A percentile compares a stretch with the other conserved stretches of the same genome.
phyloP scores from a whole-genome alignment of 2,797 vertebrate genomes.

The Cuculus canorus region DNA sequence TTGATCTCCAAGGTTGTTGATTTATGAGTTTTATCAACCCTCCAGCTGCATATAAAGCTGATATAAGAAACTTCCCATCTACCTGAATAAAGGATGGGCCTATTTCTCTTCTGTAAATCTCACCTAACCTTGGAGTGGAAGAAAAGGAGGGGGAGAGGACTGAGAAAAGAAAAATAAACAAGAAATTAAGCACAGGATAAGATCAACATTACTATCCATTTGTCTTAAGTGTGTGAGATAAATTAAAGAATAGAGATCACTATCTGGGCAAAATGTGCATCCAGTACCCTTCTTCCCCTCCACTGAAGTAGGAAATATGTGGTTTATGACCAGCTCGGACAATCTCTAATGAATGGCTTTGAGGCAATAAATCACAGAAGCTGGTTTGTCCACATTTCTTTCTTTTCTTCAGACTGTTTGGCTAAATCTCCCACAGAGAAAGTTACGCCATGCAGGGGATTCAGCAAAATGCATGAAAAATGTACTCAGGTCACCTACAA shows the following conservation, averaged over 20 bases:
- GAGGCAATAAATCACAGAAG: conserved; percentile 73
- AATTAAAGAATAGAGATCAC: conserved; percentile 70
- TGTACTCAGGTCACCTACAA: conserved; percentile 62
- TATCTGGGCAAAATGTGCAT: conserved; percentile 55
- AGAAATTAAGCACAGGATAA: conserved; percentile 58
- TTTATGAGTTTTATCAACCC: neutral
- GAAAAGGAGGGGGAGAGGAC: neutral
- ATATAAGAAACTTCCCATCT: neutral
- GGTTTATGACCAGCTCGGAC: conserved; percentile 62
- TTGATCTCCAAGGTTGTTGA: neutral
- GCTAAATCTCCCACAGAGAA: conserved; percentile 78
- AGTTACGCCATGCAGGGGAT: conserved; percentile 69
- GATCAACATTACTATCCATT: conserved; percentile 59
- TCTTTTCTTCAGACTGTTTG: conserved; percentile 73
- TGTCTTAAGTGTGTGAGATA: conserved; percentile 54
- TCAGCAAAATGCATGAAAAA: conserved; percentile 72
- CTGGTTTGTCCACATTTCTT: conserved; percentile 83
- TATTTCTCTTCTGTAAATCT: neutral
- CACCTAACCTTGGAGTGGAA: neutral
- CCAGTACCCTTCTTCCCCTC: conserved; percentile 49
- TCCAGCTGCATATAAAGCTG: neutral
- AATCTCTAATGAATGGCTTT: conserved; percentile 72
- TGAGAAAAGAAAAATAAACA: conserved; percentile 6
- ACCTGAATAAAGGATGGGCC: neutral
- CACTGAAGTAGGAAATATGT: conserved; percentile 67